Evolutionary conservation across 2,113 vertebrate species (phyloP), one percentile per base, ranked within the genome.

Genomic region (Ariopsis seemanni): DNA sequence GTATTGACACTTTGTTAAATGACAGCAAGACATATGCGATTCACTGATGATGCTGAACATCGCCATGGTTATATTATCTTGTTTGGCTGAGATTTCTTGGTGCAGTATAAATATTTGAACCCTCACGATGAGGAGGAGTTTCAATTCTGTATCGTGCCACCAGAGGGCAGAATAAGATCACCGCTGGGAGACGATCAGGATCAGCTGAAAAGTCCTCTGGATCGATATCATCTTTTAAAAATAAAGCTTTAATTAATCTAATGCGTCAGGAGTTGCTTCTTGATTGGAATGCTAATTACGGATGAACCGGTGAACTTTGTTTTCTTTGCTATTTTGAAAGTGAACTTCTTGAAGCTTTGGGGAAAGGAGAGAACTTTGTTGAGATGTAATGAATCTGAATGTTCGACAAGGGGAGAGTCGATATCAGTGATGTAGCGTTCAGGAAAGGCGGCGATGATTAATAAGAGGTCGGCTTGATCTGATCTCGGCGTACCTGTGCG

Each of bases 111-210:
- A 77, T 2, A 58, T 57, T 48, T 22, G 1, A 11, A 62, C 48
- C 18, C 17, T 80, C 18, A 14, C 4, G 6, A 1, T 53, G 0
- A 2, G 50, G n/a, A 30, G 50, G 63, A 20, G 30, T 5, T 27
- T 30, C 17, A 74, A n/a, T 74, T 62, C 22, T 27, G 30, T 58
- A 22, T 74, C 1, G 4, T 17, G 7, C 91, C 95, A 93, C 93
- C 93, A 95, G 95, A 93, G 92, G 93, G 92, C 92, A 89, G 30
- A 55, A 80, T 12, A 87, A 82, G 88, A 75, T 91, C 81, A 87
- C 22, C 77, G 62, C 83, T 90, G 88, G 91, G 86, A 17, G 62
- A 5, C 4, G 30, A 74, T 25, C 18, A 17, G 7, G n/a, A 34
- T 74, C 63, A 81, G 30, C 48, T 42, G 53, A 79, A 63, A 42